A percentile compares a stretch with the other conserved stretches of the same genome.
Evolutionary conservation across 2,113 vertebrate genomes (phyloP).

Genomic region (Aptenodytes forsteri): DNA sequence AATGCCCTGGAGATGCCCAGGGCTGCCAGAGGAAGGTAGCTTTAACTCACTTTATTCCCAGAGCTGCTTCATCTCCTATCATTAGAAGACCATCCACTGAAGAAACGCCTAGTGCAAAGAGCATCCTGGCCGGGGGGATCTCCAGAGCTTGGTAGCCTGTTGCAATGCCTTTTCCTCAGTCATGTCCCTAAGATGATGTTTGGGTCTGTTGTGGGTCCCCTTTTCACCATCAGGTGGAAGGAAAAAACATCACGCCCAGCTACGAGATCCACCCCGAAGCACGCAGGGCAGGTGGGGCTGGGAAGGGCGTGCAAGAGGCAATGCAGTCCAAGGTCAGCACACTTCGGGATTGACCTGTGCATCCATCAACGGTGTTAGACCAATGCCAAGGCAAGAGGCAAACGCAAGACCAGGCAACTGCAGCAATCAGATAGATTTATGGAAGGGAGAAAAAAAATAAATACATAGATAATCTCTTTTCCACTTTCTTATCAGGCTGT

Average conservation of each 20-base stretch:
- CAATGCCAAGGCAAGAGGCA: not conserved
- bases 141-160: accelerated
- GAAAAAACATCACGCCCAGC: not conserved
- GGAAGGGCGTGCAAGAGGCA: not conserved
- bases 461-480: not conserved
- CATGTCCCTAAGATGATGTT: accelerated
- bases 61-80: not conserved
- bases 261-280: not conserved
- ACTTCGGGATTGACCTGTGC: accelerated
- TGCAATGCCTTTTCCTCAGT: not conserved
- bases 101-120: not conserved
- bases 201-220: not conserved
- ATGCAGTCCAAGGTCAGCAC: accelerated
- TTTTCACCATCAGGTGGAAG: not conserved
- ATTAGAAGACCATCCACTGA: not conserved
- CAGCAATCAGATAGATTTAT: not conserved
- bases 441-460: not conserved
- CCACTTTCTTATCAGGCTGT: not conserved
- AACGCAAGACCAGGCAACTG: not conserved
- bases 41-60: not conserved
- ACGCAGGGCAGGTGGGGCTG: not conserved
- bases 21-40: not conserved
- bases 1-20: not conserved
- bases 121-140: too few relatives aligned
- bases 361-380: not conserved